Evolutionary conservation across 2,797 vertebrate genomes (phyloP).

Genomic region (Furcifer pardalis): DNA sequence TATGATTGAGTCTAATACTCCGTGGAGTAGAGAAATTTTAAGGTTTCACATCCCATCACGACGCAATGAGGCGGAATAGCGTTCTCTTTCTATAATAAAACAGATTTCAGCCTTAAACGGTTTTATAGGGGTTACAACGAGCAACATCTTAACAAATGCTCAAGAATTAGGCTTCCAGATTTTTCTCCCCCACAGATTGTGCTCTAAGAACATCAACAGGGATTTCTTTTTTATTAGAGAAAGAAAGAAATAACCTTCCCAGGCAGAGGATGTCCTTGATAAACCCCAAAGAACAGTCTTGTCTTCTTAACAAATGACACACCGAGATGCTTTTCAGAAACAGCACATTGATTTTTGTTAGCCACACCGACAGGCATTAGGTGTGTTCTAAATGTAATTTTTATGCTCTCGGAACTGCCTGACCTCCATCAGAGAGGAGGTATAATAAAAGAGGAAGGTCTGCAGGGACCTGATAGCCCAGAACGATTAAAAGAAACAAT

Average conservation of each 20-base stretch:
- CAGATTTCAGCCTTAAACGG: neutral
- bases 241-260: neutral
- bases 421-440: neutral
- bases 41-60: neutral
- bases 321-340: neutral
- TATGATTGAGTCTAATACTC: neutral
- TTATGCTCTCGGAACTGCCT: neutral
- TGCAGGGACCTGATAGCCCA: neutral
- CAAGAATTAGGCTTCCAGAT: neutral
- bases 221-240: constrained; percentile 3
- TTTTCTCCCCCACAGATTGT: neutral
- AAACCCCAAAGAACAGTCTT: constrained; percentile 5
- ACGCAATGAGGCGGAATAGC: constrained; percentile 1
- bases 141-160: neutral
- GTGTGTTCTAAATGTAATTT: neutral
- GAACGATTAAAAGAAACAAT: too few species aligned
- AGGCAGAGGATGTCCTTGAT: constrained; percentile 12
- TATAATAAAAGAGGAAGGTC: neutral
- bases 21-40: too few species aligned
- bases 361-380: neutral
- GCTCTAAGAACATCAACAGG: neutral
- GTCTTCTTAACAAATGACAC: constrained; percentile 4
- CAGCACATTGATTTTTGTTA: constrained; percentile 24
- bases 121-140: neutral
- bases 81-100: neutral